Base-by-base conservation (phyloP, 1,140 invertebrate genomes). In the Druon quercuslanigerum region DNA sequence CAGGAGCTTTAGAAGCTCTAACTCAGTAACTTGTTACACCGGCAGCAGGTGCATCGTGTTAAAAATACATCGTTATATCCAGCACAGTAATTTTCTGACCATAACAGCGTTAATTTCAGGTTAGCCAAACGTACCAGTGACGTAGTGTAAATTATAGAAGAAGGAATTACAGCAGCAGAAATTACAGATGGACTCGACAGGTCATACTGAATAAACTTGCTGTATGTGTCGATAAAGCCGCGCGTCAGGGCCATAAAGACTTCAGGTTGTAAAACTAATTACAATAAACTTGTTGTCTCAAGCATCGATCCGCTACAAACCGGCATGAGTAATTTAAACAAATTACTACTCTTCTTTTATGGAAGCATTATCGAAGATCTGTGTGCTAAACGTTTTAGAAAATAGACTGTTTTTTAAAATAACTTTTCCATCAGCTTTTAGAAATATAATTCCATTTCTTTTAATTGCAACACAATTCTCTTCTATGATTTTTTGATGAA, bases 11-110 rank as follows among this genome's bases (percentile, higher is more conserved):
- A 16, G 25, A 66, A 40, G 60, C 60, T 40, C 60, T 66, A 66
- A 66, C 60, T 66, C 33, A n/a, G 16, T 33, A 66, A 66, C 25
- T 66, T 40, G 60, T 66, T 46, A 66, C 60, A 33, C 25, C 9
- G 11, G 17, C 51, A 50, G 40, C 54, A 50, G 19, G 40, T 60
- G 72, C 50, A 70, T 70, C 73, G 66, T 40, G 50, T 73, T 77
- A 70, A 77, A 77, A 77, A 77, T 51, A 77, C 76, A 77, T 77
- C 56, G 76, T 77, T 77, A 77, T 57, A 51, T 20, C 60, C 14
- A n/a, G 5, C 33, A 2, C 14, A 50, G 52, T 33, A 73, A 51
- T 73, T 77, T 54, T 56, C 50, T 50, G 71, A 54, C 60, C 60
- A n/a, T 46, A 40, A 66, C 52, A 70, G 73, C 19, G 50, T 25